Conservation (phyloP, 2,888 invertebrate genomes). For the Ichneumoninae sp. region DNA sequence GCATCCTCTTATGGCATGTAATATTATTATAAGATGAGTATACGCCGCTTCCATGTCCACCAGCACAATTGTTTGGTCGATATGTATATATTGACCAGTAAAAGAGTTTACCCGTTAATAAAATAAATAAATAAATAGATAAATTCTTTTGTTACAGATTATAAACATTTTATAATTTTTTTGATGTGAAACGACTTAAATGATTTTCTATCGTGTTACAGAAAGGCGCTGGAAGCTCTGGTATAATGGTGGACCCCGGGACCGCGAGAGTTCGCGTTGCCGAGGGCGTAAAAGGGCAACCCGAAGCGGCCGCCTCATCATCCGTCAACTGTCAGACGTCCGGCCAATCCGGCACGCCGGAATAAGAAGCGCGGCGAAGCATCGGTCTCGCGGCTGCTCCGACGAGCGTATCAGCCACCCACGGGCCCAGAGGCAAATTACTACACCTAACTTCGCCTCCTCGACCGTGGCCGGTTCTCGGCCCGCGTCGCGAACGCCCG, state of each 20-base stretch:
- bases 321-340: slow-evolving; percentile 84
- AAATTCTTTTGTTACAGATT: background rate
- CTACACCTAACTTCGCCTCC: slow-evolving; percentile 68
- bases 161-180: background rate
- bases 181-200: background rate
- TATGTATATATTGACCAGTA: no score
- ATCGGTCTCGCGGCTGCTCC: slow-evolving; percentile 36
- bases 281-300: slow-evolving; percentile 78
- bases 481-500: slow-evolving; percentile 63
- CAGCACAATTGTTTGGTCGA: no score
- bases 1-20: no score
- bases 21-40: no score
- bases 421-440: slow-evolving; percentile 79
- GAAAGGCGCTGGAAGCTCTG: slow-evolving; percentile 50
- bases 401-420: slow-evolving; percentile 78
- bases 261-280: slow-evolving; percentile 46
- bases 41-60: no score
- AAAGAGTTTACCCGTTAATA: no score
- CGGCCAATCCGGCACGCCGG: slow-evolving; percentile 82
- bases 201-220: slow-evolving; percentile 10
- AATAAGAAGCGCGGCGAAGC: slow-evolving; percentile 68
- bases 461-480: slow-evolving; percentile 61
- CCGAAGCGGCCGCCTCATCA: slow-evolving; percentile 83
- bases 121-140: no score
- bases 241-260: slow-evolving; percentile 78